Evolutionary conservation across 2,113 vertebrate genomes (phyloP), one percentile per base, ranked within the genome.

Genomic region (Arizona elegans): DNA sequence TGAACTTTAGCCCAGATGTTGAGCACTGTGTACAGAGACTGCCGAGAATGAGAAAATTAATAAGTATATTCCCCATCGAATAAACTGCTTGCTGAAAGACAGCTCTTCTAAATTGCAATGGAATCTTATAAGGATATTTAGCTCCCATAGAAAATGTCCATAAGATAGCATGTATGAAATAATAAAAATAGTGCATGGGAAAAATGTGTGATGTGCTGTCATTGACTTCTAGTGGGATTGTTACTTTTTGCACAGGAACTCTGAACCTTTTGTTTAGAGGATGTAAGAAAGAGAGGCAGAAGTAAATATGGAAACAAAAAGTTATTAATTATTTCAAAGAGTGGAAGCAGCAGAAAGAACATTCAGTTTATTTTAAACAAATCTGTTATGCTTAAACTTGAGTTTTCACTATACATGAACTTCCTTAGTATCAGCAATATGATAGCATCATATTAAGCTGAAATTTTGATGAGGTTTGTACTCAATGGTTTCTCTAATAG

Each of bases 231-330:
- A 47, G 12, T 88, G 65, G 26, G 50, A 94, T 96, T 85, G 89
- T 93, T 96, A 75, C 75, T 96, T 91, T 88, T 94, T 70, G 62
- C 0, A 1, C 29, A 81, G 93, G 93, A 95, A 94, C 92, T 91
- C 92, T 94, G 90, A 94, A 92, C 92, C 59, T 92, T 95, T 93
- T 95, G 92, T 96, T 96, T 95, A 88, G 89, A 94, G 91, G 90
- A 29, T 62, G 21, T 56, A 90, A 26, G 55, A 90, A 90, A 91
- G 94, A 93, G 95, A 95, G 65, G 0, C 88, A 93, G 7, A 87
- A 93, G 87, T 53, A 38, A 53, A 70, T 93, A 88, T 91, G 81
- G 88, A 59, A 55, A 92, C 53, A 38, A 47, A 26, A 53, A 89
- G 50, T 29, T 3, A 89, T 47, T 9, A 26, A 59, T 93, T 95